Conservation (phyloP, 2,888 invertebrate species). For the Epinotia ramella region DNA sequence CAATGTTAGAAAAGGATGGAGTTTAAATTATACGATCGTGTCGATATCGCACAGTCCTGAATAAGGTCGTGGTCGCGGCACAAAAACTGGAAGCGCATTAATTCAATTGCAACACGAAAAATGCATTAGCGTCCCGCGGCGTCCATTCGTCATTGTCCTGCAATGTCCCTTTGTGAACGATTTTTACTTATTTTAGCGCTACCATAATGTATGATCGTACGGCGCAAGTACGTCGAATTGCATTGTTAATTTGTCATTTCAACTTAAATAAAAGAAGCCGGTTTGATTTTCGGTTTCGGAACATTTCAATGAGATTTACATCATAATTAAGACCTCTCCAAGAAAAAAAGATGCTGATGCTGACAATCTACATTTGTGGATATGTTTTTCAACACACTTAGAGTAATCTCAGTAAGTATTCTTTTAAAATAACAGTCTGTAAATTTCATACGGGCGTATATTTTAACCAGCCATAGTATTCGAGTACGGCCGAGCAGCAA, state of each 20-base stretch:
- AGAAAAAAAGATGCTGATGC: no score
- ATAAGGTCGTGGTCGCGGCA: slow-evolving; percentile 49
- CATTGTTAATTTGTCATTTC: slow-evolving; percentile 9
- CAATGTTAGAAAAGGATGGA: slow-evolving; percentile 8
- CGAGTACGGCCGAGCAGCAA: no score
- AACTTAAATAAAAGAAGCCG: no score
- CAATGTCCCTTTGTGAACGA: slow-evolving; percentile 51
- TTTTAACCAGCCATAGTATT: no score
- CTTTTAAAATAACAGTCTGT: neutral
- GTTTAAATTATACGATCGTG: slow-evolving; percentile 42
- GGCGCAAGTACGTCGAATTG: slow-evolving; percentile 15
- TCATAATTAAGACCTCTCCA: no score
- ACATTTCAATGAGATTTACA: no score
- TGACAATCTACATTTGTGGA: no score
- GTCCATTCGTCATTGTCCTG: slow-evolving; percentile 77
- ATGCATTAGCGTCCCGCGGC: slow-evolving; percentile 75
- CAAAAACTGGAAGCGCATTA: slow-evolving; percentile 71
- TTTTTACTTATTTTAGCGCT: slow-evolving; percentile 33
- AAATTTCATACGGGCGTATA: no score
- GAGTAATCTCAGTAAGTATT: no score
- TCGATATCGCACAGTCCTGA: slow-evolving; percentile 51
- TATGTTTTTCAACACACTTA: no score
- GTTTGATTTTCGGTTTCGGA: no score
- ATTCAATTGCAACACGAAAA: slow-evolving; percentile 85
- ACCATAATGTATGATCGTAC: slow-evolving; percentile 28